A percentile compares a stretch with the other conserved stretches of the same genome.
Evolutionary conservation across 2,797 vertebrate species (phyloP).

Genomic region (Botia almorhae): DNA sequence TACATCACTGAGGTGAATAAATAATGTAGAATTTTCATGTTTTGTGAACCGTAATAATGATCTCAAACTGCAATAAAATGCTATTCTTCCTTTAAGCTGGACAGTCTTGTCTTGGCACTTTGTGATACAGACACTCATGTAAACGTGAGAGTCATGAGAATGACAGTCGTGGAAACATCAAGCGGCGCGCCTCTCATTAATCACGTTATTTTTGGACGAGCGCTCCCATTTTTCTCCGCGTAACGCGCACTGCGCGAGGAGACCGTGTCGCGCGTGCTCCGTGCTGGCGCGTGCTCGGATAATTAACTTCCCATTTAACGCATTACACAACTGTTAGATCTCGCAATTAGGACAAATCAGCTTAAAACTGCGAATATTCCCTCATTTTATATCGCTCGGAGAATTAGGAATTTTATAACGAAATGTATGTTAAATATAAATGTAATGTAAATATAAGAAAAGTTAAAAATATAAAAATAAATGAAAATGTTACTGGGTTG

Average conservation of each 20-base stretch:
- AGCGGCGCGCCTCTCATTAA: slow-evolving; percentile 14
- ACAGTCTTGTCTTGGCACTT: slow-evolving; percentile 13
- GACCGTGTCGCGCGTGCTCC: slow-evolving; percentile 16
- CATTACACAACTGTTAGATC: slow-evolving; percentile 49
- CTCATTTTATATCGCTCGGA: too few relatives aligned
- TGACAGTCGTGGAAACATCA: slow-evolving; percentile 26
- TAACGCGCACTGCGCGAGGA: slow-evolving; percentile 1
- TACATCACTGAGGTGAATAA: neutral
- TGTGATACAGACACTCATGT: slow-evolving; percentile 23
- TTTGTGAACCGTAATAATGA: slow-evolving; percentile 11
- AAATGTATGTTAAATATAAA: too few relatives aligned
- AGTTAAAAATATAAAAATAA: too few relatives aligned
- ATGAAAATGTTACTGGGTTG: too few relatives aligned
- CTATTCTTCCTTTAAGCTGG: neutral
- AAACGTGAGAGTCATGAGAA: slow-evolving; percentile 20
- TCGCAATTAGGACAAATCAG: slow-evolving; percentile 51
- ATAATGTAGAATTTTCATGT: neutral
- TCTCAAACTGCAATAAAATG: slow-evolving; percentile 20
- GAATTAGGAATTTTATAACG: too few relatives aligned
- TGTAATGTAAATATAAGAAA: too few relatives aligned
- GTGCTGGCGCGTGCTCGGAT: slow-evolving; percentile 27
- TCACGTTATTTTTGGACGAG: slow-evolving; percentile 37
- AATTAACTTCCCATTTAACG: slow-evolving; percentile 53
- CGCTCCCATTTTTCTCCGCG: slow-evolving; percentile 7
- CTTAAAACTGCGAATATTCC: slow-evolving; percentile 29